phyloP scores from a whole-genome alignment of 23 tunicate species.

The Styela clava region DNA sequence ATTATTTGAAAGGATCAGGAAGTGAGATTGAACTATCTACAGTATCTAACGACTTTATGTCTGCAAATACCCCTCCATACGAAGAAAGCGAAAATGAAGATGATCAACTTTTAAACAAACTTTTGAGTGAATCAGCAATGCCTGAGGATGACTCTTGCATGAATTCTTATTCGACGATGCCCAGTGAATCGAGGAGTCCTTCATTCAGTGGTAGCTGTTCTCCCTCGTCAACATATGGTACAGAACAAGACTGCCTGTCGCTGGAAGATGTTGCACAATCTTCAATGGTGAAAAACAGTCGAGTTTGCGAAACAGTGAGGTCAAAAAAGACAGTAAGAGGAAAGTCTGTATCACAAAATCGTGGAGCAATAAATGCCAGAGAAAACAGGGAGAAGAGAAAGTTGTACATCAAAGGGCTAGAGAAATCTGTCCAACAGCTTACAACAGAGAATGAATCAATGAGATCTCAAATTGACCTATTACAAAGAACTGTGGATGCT shows the following conservation, averaged over 20 bases:
- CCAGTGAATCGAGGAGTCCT: background rate
- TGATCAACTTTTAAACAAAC: background rate
- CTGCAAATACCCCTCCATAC: constrained; percentile 22
- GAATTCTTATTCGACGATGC: background rate
- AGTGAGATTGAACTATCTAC: background rate
- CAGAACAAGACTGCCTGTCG: background rate
- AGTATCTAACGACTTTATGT: background rate
- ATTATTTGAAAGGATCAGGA: background rate
- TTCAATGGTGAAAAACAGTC: background rate
- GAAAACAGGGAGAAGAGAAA: constrained; percentile 21
- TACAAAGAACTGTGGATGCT: constrained; percentile 6
- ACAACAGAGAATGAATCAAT: constrained; percentile 1
- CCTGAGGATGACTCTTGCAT: background rate
- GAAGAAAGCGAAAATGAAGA: constrained; percentile 19
- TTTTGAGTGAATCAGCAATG: background rate
- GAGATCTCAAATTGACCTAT: background rate
- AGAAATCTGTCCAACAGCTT: constrained; percentile 7
- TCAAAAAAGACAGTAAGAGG: background rate
- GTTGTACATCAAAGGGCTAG: constrained; percentile 8
- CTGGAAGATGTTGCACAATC: background rate
- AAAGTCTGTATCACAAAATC: background rate
- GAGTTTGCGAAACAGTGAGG: background rate
- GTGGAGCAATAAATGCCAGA: constrained; percentile 8
- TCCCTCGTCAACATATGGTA: background rate
- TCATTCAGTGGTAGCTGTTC: background rate